Evolutionary conservation across 2,113 vertebrate genomes (phyloP), one percentile per base, ranked within the genome.

Genomic region (Steatornis caripensis): DNA sequence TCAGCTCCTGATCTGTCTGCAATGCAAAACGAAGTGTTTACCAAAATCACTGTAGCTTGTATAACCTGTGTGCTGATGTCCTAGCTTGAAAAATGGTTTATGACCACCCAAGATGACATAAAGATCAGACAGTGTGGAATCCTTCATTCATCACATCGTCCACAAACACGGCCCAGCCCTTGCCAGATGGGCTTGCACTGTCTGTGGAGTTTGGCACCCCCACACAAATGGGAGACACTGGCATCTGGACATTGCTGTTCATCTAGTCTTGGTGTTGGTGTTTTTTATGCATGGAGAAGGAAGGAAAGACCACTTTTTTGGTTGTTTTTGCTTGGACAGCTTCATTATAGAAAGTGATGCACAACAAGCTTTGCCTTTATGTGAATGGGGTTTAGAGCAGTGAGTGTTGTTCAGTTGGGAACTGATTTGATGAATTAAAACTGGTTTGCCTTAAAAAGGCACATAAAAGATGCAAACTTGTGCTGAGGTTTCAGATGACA

Each of bases 151-250:
- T 62, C 41, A 16, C 3, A 0, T 36, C 12, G 43, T 51, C 62
- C 68, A 14, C 26, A 29, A 51, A 20, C 3, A 30, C 10, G 43
- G n/a, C 48, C 55, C 30, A 37, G 30, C 22, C 30, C 30, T 86
- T 36, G 21, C 48, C 68, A 80, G 43, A 24, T 39, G 84, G 74
- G 30, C 27, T 84, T 29, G 84, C 37, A 7, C 37, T 3, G 0
- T 34, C 61, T 70, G 68, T n/a, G 57, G 16, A 30, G 15, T 14
- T 58, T 53, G 84, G 54, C 49, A 64, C 17, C 43, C 20, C 3
- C 11, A 5, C 12, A 16, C 69, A 34, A 21, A 34, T 0, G 5
- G 58, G 64, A 71, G 32, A 6, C 3, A 0, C 9, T 26, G 61
- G 34, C 11, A 89, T 53, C 69, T 54, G 46, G 29, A 36, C 5